Percentiles rank a stretch among this genome's conserved stretches.
Conservation (phyloP, 2,888 invertebrate species). For the Ctena decussata region DNA sequence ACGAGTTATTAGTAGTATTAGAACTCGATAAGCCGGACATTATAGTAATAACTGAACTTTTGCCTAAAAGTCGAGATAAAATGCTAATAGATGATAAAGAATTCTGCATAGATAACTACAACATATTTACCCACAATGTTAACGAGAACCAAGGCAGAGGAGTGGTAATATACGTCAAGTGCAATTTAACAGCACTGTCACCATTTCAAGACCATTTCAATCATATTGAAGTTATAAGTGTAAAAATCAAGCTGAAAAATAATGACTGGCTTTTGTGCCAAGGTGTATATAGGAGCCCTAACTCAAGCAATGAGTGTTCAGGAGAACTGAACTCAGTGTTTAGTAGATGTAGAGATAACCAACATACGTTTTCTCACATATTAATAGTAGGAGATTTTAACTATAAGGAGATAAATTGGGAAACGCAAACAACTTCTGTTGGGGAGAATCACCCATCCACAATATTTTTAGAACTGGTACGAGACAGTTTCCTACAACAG, state of each 20-base stretch:
- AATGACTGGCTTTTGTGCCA: background rate
- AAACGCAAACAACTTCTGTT: background rate
- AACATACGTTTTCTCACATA: background rate
- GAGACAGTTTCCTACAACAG: conserved; percentile 12
- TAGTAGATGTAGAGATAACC: background rate
- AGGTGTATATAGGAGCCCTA: background rate
- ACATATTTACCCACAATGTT: background rate
- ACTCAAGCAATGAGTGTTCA: background rate
- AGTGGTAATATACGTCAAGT: background rate
- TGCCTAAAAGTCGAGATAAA: background rate
- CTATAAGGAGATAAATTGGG: conserved; percentile 5
- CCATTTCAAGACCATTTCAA: background rate
- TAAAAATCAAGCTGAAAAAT: conserved; percentile 1
- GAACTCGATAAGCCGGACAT: background rate
- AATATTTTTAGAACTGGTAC: background rate
- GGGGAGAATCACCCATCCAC: background rate
- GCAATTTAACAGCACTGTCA: background rate
- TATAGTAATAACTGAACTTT: background rate
- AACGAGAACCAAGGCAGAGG: background rate
- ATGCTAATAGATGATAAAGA: background rate
- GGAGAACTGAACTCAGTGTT: background rate
- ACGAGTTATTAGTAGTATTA: background rate
- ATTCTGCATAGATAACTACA: background rate
- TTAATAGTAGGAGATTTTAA: conserved; percentile 20
- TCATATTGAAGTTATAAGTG: background rate